These are phyloP conservation scores for Selene dorsalis DNA, from an alignment of 2,797 vertebrate species.

Conservation along the genomic window DNA sequence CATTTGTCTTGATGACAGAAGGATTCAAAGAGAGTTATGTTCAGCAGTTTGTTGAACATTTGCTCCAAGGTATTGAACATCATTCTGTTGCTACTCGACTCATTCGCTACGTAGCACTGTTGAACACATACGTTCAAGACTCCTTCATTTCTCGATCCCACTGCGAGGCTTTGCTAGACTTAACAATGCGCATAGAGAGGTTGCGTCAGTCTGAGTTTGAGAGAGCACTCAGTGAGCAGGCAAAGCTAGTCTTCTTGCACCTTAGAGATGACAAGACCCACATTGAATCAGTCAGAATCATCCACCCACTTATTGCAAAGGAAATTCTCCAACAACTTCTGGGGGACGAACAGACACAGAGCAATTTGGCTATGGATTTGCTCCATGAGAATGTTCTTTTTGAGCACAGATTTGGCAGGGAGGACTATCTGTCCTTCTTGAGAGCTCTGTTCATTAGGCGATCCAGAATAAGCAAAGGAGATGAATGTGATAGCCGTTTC, in stretches of 20 bases:
- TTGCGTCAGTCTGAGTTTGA: constrained; percentile 80
- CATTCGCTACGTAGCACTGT: constrained; percentile 86
- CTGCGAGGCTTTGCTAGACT: constrained; percentile 84
- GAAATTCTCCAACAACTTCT: constrained; percentile 88
- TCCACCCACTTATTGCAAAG: constrained; percentile 87
- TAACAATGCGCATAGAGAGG: constrained; percentile 67
- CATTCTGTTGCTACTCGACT: constrained; percentile 76
- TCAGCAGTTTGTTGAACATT: constrained; percentile 80
- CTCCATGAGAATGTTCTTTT: constrained; percentile 83
- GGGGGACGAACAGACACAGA: constrained; percentile 74
- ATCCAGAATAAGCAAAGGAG: constrained; percentile 84
- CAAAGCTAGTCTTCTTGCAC: constrained; percentile 86
- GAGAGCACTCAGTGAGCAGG: constrained; percentile 80
- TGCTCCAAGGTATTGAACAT: constrained; percentile 82
- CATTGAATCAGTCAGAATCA: constrained; percentile 85
- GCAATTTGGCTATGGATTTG: constrained; percentile 82
- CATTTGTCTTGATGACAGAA: constrained; percentile 88
- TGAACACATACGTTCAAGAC: constrained; percentile 87
- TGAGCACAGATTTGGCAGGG: constrained; percentile 86
- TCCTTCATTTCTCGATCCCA: constrained; percentile 88
- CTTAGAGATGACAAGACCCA: constrained; percentile 84
- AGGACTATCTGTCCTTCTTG: constrained; percentile 83
- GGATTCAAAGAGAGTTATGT: constrained; percentile 82
- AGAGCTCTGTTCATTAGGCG: constrained; percentile 85
- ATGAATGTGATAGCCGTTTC: constrained; percentile 83